phyloP scores from a whole-genome alignment of 30 jellyfish, hydroid and myxozoan species.

The Aurelia aurita region DNA sequence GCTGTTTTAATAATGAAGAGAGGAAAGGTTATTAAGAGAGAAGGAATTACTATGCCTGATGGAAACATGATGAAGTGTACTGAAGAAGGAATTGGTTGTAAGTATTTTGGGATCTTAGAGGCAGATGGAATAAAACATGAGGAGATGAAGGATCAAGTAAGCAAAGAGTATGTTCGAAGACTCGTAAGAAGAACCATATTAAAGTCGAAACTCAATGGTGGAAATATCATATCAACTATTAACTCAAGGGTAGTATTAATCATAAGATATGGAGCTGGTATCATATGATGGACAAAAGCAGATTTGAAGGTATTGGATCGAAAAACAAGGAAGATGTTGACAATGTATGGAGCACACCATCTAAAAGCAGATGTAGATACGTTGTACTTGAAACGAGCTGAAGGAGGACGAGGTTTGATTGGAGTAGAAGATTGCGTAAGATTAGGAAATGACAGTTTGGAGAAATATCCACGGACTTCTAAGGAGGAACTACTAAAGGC shows the following conservation, averaged over 20 bases:
- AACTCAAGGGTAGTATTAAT: background rate
- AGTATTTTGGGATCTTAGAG: too few relatives aligned
- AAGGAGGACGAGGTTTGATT: too few relatives aligned
- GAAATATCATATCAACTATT: background rate
- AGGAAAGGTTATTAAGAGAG: too few relatives aligned
- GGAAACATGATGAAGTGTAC: too few relatives aligned
- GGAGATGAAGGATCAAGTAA: background rate
- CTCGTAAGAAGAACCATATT: background rate
- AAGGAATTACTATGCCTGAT: too few relatives aligned
- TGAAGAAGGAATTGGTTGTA: too few relatives aligned
- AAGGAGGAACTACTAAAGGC: too few relatives aligned
- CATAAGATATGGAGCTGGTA: conserved; percentile 3
- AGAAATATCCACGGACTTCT: too few relatives aligned
- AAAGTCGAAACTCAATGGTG: background rate
- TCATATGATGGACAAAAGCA: background rate
- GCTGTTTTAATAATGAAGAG: too few relatives aligned
- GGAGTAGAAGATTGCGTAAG: too few relatives aligned
- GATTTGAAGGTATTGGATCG: background rate
- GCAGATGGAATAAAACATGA: background rate
- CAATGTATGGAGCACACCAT: conserved; percentile 28
- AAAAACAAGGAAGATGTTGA: conserved; percentile 21
- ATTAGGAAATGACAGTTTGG: too few relatives aligned
- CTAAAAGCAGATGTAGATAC: background rate
- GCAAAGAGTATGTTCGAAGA: background rate
- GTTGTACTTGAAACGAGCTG: too few relatives aligned